Evolutionary conservation across 1,140 invertebrate genomes (phyloP).

Genomic region (Pseudoatta argentina): DNA sequence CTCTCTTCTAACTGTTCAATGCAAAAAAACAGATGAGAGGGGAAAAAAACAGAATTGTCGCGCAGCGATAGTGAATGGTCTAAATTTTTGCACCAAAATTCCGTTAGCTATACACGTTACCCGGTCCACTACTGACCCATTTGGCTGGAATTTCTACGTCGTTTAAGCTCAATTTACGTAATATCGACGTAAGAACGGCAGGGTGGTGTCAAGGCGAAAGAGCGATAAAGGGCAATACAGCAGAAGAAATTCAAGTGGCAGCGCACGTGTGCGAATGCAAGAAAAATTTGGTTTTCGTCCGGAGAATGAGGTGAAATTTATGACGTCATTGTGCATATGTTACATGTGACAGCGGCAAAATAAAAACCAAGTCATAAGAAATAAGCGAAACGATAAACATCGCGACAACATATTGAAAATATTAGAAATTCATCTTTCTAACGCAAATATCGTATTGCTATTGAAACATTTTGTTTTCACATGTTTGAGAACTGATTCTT

Average conservation of each 20-base stretch:
- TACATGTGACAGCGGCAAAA: neutral
- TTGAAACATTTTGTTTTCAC: neutral
- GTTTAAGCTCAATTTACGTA: conserved; percentile 78
- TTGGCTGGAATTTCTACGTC: conserved; percentile 70
- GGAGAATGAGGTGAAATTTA: conserved; percentile 27
- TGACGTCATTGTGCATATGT: conserved; percentile 21
- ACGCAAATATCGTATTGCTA: neutral
- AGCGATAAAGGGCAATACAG: conserved; percentile 24
- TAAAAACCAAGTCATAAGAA: conserved; percentile 16
- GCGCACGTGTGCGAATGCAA: conserved; percentile 38
- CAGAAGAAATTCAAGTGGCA: neutral
- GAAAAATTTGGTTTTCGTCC: conserved; percentile 42
- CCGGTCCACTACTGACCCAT: conserved; percentile 70
- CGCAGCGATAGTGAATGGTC: neutral
- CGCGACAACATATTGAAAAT: neutral
- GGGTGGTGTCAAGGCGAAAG: conserved; percentile 40
- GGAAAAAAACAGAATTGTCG: conserved; percentile 25
- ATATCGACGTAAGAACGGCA: conserved; percentile 68
- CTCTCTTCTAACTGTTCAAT: neutral
- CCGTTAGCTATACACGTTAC: conserved; percentile 27
- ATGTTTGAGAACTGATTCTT: neutral
- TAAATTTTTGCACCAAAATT: conserved; percentile 53
- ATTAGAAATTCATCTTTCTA: neutral
- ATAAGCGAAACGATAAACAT: conserved; percentile 9
- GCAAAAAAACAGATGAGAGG: neutral